A percentile compares a stretch with the other conserved stretches of the same genome.
Conservation (phyloP, 2,113 vertebrate species). For the Ia io region DNA sequence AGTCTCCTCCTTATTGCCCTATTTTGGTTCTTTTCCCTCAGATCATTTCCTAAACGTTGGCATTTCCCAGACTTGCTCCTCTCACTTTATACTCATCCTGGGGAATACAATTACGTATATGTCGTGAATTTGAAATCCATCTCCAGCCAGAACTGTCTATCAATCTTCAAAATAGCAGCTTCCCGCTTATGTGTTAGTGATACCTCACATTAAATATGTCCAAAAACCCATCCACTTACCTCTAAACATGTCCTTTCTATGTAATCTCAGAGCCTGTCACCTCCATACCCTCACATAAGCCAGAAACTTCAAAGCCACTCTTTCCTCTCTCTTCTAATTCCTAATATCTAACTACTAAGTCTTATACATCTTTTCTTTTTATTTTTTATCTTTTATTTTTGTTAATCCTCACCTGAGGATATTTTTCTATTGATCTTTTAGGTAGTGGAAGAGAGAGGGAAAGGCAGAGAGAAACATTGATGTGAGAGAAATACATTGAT, state of each 20-base stretch:
- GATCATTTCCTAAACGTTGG: background rate
- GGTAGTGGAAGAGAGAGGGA: too few species aligned
- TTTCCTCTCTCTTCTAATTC: background rate
- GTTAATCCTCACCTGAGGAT: too few species aligned
- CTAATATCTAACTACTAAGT: background rate
- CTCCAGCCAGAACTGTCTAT: background rate
- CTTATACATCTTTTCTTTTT: background rate
- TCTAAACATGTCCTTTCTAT: background rate
- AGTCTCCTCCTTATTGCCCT: background rate
- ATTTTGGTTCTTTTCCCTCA: background rate
- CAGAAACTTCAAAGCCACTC: background rate
- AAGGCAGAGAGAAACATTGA: too few species aligned
- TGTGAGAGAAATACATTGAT: too few species aligned
- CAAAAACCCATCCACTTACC: background rate
- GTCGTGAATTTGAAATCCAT: background rate
- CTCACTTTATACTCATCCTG: background rate
- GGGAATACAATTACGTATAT: background rate
- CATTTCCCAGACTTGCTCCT: background rate
- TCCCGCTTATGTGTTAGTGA: background rate
- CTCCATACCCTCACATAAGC: background rate
- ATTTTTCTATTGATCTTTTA: too few species aligned
- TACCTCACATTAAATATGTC: background rate
- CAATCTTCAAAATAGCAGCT: background rate
- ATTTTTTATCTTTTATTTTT: background rate
- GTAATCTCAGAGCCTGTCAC: background rate